Evolutionary conservation across 2,797 vertebrate genomes (phyloP).

Genomic region (Coilia nasus): DNA sequence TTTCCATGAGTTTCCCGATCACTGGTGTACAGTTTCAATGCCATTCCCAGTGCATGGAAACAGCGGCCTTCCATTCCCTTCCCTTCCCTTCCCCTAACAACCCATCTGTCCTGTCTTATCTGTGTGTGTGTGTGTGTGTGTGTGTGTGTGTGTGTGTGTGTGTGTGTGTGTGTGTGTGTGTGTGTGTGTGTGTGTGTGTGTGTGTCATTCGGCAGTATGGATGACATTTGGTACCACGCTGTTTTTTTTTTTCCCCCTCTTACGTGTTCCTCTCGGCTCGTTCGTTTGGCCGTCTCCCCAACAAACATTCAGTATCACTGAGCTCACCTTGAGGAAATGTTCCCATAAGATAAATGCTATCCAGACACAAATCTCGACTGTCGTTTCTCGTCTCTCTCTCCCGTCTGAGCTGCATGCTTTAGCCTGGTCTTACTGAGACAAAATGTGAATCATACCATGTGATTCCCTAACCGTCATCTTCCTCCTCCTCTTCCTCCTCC

Average conservation of each 20-base stretch:
- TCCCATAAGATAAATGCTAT: conserved; percentile 8
- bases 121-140: neutral
- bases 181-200: neutral
- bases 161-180: neutral
- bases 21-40: neutral
- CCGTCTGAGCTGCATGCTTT: neutral
- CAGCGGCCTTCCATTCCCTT: too few relatives aligned
- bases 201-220: neutral
- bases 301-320: neutral
- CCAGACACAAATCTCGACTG: conserved; percentile 12
- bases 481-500: neutral
- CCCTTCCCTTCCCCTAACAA: neutral
- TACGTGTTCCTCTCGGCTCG: too few relatives aligned
- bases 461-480: neutral
- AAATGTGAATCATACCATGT: conserved; percentile 14
- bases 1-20: neutral
- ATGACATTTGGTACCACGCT: neutral
- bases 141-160: neutral
- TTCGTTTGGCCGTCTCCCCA: too few relatives aligned
- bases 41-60: neutral
- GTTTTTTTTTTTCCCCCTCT: neutral
- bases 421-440: conserved; percentile 32
- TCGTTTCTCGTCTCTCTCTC: neutral
- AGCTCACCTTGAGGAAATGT: neutral
- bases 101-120: neutral